phyloP scores from a whole-genome alignment of 2,888 invertebrate species.

The Carpatolechia fugitivella region DNA sequence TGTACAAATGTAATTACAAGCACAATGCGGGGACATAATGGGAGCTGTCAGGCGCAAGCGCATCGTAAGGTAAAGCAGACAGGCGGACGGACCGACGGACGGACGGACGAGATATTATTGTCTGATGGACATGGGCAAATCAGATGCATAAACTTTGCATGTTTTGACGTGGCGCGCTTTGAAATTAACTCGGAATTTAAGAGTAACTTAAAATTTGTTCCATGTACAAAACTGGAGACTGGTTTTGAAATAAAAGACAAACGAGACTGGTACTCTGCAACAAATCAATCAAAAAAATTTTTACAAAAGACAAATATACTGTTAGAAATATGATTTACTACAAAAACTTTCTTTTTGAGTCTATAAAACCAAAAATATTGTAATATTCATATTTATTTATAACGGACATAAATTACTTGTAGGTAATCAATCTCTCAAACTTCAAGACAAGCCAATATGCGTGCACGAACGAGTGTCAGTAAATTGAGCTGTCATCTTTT shows the following conservation, averaged over 20 bases:
- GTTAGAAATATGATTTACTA: too few relatives aligned
- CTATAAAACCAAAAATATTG: background rate
- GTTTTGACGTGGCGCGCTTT: background rate
- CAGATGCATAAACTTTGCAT: background rate
- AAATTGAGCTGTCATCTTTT: constrained; percentile 21
- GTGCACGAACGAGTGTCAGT: background rate
- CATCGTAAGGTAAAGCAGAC: constrained; percentile 13
- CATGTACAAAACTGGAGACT: too few relatives aligned
- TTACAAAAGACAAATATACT: too few relatives aligned
- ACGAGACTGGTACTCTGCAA: too few relatives aligned
- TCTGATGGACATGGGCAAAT: constrained; percentile 14
- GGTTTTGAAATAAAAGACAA: too few relatives aligned
- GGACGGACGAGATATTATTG: constrained; percentile 14
- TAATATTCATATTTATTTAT: too few relatives aligned
- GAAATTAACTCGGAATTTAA: background rate
- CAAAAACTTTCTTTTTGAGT: too few relatives aligned
- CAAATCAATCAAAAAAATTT: too few relatives aligned
- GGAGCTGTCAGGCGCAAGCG: constrained; percentile 12
- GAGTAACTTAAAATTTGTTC: background rate
- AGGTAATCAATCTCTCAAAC: too few relatives aligned
- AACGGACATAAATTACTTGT: too few relatives aligned
- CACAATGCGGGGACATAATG: constrained; percentile 15
- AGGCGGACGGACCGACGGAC: constrained; percentile 9
- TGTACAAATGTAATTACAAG: constrained; percentile 15
- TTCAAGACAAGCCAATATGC: background rate